A percentile compares a stretch with the other conserved stretches of the same genome.
These are phyloP conservation scores for Formica aserva DNA, from an alignment of 2,888 invertebrate genomes.

Conservation along the genomic window DNA sequence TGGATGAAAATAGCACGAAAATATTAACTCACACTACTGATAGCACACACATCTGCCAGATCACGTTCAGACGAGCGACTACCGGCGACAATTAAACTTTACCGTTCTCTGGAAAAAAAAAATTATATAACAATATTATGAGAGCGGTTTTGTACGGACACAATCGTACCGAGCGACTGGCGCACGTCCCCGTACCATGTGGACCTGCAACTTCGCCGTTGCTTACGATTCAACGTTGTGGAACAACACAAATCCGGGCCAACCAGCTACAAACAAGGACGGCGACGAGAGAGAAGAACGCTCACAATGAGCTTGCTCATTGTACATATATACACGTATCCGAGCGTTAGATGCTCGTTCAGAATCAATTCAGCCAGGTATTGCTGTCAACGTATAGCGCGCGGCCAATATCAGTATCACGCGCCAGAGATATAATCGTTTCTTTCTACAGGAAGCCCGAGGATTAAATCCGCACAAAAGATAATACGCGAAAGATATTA, in stretches of 20 bases:
- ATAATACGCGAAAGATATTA: not conserved
- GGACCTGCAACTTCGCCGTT: slow-evolving; percentile 13
- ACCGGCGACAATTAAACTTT: slow-evolving; percentile 1
- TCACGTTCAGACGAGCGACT: not conserved
- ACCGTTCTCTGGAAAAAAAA: not conserved
- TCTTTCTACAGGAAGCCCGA: not conserved
- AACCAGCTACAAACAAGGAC: not conserved
- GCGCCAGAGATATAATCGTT: slow-evolving; percentile 12
- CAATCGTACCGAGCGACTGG: slow-evolving; percentile 27
- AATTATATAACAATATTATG: slow-evolving; percentile 62
- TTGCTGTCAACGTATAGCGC: not conserved
- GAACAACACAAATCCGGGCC: slow-evolving; percentile 13
- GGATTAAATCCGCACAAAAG: not conserved
- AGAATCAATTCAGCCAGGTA: slow-evolving; percentile 66
- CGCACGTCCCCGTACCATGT: slow-evolving; percentile 21
- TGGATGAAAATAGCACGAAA: not conserved
- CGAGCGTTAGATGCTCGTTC: slow-evolving; percentile 49
- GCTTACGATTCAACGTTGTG: slow-evolving; percentile 15
- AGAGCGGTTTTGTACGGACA: slow-evolving; percentile 48
- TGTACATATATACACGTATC: not conserved
- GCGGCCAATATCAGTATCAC: slow-evolving; percentile 15
- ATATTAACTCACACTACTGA: slow-evolving; percentile 12
- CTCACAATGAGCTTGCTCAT: slow-evolving; percentile 13
- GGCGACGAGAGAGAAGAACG: slow-evolving; percentile 1
- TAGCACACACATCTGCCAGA: not conserved